Base-by-base conservation (phyloP, 2,113 vertebrate species). In the Gavialis gangeticus region DNA sequence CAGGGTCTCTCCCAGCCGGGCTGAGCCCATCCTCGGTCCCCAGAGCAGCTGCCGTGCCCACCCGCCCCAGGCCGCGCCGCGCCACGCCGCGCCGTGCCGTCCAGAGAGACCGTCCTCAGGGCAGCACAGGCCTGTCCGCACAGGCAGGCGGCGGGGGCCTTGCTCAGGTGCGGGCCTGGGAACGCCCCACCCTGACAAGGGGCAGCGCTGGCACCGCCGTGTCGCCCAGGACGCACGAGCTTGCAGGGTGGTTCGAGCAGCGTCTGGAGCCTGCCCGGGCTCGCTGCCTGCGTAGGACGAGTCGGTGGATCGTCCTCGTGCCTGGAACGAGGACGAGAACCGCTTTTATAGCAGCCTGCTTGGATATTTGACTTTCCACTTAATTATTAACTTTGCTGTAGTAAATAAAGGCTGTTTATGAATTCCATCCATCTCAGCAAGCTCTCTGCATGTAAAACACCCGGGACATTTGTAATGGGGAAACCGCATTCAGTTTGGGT, bases 331-430 rank as follows among this genome's bases (percentile, higher is more conserved):
- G 27, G 58, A 59, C 58, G 84, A 67, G 89, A 95, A 89, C 84
- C 91, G 90, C 78, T 94, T 95, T 94, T 82, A 78, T 30, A 88
- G 66, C 14, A 80, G 56, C 19, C 67, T 82, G 75, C 58, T 77
- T 34, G 17, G 75, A 66, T 75, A 85, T 82, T 93, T 56, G 93
- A 4, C 91, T 19, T 77, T 89, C 91, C 94, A 37, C 94, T 97
- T 94, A 97, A 97, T 97, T 95, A 98, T 96, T 97, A 94, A 97
- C 87, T 91, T 85, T 76, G 28, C 90, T 89, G 76, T 83, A 84
- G 81, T 96, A 91, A 97, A 95, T 83, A 96, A 92, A 79, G 75
- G 66, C 7, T 90, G 76, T 87, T 97, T 96, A 95, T 91, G 79
- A 94, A 96, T 91, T 89, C 91, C 86, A 96, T 84, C 95, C 79